Evolutionary conservation across 2,888 invertebrate species (phyloP), one percentile per base, ranked within the genome.

Genomic region (Chaitophorus viminalis): DNA sequence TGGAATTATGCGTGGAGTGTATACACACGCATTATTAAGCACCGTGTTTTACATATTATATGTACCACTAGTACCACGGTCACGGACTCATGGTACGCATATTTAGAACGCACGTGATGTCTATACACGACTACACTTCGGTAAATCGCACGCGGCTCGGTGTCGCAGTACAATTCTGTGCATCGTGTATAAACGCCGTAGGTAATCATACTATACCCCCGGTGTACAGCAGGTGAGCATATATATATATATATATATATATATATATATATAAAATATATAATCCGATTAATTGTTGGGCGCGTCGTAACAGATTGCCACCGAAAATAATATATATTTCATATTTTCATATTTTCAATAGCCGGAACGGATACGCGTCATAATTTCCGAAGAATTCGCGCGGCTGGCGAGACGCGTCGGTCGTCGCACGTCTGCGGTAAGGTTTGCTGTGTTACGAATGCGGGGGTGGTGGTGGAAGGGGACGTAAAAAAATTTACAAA

Each of bases 311-410:
- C 79, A 33, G 33, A 36, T 25, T 17, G 54, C 36, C 31, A 36
- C n/a, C 36, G 39, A 65, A 39, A 77, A 68, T 81, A 39, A 68
- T 39, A 81, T 39, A 39, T 39, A 39, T 11, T 9, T 39, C 8
- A 14, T 14, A 11, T 46, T 46, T 46, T n/a, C 46, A 46, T 11
- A 11, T 68, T 21, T n/a, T 31, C 65, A 70, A 46, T 31, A 33
- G 29, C 46, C 81, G 81, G 68, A 81, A 68, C 81, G 68, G 81
- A 81, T 81, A 81, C 65, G 79, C 79, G 72, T 81, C 65, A 81
- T 81, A 33, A 81, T 81, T 81, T 70, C 31, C 25, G 68, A 46
- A 81, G 65, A 81, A 81, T 81, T 81, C 79, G 21, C 65, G 54
- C 65, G 2, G 25, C 54, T 18, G 25, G 78, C 18, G 25, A 14